Conservation (phyloP, 1,140 invertebrate species). For the Coboldia fuscipes region DNA sequence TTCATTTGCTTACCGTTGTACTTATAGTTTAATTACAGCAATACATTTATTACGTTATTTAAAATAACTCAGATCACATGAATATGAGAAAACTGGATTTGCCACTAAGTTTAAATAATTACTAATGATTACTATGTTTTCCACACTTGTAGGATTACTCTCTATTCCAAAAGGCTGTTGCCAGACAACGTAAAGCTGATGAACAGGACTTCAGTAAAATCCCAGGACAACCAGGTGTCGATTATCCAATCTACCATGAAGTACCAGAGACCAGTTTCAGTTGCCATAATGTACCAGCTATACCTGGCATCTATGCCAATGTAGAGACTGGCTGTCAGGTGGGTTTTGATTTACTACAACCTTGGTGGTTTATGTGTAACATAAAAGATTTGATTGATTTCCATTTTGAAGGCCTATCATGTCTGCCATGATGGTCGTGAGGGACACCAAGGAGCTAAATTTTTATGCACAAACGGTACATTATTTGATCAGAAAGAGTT, state of each 20-base stretch:
- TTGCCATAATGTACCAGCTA: constrained; percentile 46
- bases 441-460: constrained; percentile 53
- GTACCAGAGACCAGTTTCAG: constrained; percentile 60
- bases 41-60: no score
- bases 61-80: no score
- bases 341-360: no score
- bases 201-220: constrained; percentile 56
- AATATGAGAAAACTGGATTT: no score
- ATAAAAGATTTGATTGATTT: neutral
- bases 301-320: constrained; percentile 71
- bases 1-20: no score
- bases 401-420: constrained; percentile 42
- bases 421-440: constrained; percentile 65
- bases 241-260: constrained; percentile 53
- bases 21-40: no score
- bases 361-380: neutral
- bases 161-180: no score
- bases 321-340: constrained; percentile 71
- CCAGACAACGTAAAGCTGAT: constrained; percentile 26
- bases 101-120: no score
- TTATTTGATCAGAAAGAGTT: constrained; percentile 74
- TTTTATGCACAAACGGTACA: constrained; percentile 74
- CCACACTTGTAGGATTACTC: no score
- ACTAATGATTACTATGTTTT: no score
- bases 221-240: constrained; percentile 45